Evolutionary conservation across 2,113 vertebrate species (phyloP), one percentile per base, ranked within the genome.

Genomic region (Bubo blakistoni): DNA sequence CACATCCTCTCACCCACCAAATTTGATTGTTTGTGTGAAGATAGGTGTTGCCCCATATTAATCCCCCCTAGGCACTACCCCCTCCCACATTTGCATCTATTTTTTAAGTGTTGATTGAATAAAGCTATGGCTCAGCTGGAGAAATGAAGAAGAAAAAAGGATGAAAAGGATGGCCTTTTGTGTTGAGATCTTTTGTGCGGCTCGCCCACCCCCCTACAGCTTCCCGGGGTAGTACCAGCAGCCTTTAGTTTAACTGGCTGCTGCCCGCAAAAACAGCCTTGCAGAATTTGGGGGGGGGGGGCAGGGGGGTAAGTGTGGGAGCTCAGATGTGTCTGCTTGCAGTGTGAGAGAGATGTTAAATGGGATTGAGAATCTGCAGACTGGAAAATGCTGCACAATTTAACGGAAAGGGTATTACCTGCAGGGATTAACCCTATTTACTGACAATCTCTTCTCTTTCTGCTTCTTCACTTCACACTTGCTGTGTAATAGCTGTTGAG

Each of bases 151-250:
- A 97, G 95, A 84, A 95, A 97, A 96, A 97, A 92, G 97, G 95
- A 97, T 98, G 97, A 95, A 95, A 96, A 97, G 98, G 96, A 98
- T 98, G 98, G 97, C 97, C 98, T 98, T 98, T 98, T 99, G 98
- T 99, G 97, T 97, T 94, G 97, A 96, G 95, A 95, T 81, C 97
- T 97, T 96, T 98, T 98, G 97, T 97, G 90, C 49, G 16, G 93
- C 92, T 76, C 88, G 81, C 81, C 87, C 86, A 78, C 80, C 67
- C 94, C 92, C 94, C 91, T 65, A 3, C 90, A 77, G 51, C 93
- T 95, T 90, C 84, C 77, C 59, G 55, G 55, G 78, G 93, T 94
- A 92, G 77, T 82, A 95, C 93, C 92, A 92, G 92, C 96, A 96
- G 88, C 96, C 88, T 82, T 78, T 69, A 65, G 91, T 94, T 94